These are phyloP conservation scores for Zhuqinia jingwanae DNA, from an alignment of 2,888 invertebrate genomes.

Conservation along the genomic window DNA sequence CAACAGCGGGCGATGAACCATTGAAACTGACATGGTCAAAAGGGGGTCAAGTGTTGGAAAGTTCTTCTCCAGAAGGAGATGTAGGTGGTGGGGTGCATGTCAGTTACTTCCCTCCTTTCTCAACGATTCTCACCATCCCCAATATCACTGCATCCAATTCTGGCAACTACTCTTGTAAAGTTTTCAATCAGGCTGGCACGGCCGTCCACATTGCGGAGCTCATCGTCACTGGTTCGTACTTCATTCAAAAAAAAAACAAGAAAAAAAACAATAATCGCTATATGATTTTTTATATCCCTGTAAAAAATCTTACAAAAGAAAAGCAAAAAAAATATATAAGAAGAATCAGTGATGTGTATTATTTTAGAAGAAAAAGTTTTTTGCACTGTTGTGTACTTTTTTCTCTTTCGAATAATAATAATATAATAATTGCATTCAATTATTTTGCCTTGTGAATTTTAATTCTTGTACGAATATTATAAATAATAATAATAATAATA, in stretches of 20 bases:
- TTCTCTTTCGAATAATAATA: slow-evolving; percentile 17
- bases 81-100: slow-evolving; percentile 82
- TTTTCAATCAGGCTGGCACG: slow-evolving; percentile 84
- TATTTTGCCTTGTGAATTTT: slow-evolving; percentile 27
- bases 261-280: slow-evolving; percentile 77
- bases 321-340: too few relatives aligned
- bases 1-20: slow-evolving; percentile 84
- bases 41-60: slow-evolving; percentile 82
- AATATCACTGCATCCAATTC: slow-evolving; percentile 84
- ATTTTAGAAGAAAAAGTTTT: slow-evolving; percentile 12
- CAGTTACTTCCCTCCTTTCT: slow-evolving; percentile 85
- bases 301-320: slow-evolving; percentile 1
- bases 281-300: slow-evolving; percentile 1
- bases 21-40: slow-evolving; percentile 85
- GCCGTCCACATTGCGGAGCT: slow-evolving; percentile 84
- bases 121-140: slow-evolving; percentile 84
- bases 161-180: slow-evolving; percentile 85
- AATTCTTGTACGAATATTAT: slow-evolving; percentile 1
- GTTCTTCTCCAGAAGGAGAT: slow-evolving; percentile 69
- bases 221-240: slow-evolving; percentile 83
- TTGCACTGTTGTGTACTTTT: slow-evolving; percentile 46
- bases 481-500: too few relatives aligned
- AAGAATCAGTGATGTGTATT: slow-evolving; percentile 29
- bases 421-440: slow-evolving; percentile 34
- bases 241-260: slow-evolving; percentile 79